Conservation (phyloP, 2,888 invertebrate species). For the Papilio gigon region DNA sequence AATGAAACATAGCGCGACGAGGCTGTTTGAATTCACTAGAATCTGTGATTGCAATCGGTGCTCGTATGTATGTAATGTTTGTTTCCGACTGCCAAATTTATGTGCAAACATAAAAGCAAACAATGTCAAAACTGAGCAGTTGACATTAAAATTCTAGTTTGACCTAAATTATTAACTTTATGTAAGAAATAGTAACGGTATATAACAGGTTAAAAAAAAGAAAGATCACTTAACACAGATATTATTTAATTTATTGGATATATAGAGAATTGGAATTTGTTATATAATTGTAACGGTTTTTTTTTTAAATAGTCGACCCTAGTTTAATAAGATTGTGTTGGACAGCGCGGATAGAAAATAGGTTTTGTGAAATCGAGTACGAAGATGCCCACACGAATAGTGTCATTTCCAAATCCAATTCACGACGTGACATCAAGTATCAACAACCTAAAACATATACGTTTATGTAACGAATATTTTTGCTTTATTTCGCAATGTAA, state of each 20-base stretch:
- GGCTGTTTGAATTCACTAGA: constrained; percentile 25
- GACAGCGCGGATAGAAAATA: background rate
- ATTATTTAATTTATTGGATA: no score
- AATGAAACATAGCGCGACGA: constrained; percentile 21
- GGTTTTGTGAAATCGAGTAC: constrained; percentile 20
- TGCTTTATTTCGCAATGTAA: background rate
- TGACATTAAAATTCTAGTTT: background rate
- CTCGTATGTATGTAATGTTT: constrained; percentile 20
- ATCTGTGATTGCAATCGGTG: constrained; percentile 29
- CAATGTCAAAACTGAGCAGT: background rate
- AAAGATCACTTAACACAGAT: no score
- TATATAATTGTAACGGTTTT: background rate
- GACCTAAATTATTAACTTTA: background rate
- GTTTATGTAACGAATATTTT: background rate
- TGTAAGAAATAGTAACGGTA: background rate
- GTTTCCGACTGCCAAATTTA: constrained; percentile 3
- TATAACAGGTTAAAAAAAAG: background rate
- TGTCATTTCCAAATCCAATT: constrained; percentile 33
- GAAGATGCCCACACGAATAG: constrained; percentile 18
- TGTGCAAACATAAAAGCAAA: background rate
- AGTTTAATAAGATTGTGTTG: background rate
- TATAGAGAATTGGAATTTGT: no score
- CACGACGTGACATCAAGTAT: background rate
- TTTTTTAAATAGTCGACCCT: background rate
- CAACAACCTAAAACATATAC: background rate